A percentile compares a stretch with the other conserved stretches of the same genome.
These are phyloP conservation scores for Conomelus anceps DNA, from an alignment of 2,888 invertebrate genomes.

Conservation along the genomic window DNA sequence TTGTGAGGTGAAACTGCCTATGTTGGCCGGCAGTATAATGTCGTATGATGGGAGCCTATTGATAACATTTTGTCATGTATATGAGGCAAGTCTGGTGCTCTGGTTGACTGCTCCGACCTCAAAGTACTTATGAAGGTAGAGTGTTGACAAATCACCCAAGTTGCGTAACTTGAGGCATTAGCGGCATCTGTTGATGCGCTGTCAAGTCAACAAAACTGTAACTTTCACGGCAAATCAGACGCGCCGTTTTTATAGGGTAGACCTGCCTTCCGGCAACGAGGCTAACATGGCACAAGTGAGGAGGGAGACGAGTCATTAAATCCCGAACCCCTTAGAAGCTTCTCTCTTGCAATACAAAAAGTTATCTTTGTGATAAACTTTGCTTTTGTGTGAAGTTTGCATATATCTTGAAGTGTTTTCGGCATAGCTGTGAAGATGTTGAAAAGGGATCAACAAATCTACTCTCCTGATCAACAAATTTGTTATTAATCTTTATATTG, in stretches of 20 bases:
- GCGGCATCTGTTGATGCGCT: neutral
- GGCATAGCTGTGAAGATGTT: too few relatives aligned
- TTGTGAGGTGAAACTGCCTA: neutral
- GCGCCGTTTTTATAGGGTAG: neutral
- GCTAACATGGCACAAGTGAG: neutral
- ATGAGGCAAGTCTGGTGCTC: neutral
- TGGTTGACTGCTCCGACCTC: neutral
- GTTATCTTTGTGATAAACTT: neutral
- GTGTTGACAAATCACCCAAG: neutral
- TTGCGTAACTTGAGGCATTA: neutral
- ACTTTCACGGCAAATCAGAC: neutral
- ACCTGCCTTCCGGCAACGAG: neutral
- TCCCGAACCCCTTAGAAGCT: neutral
- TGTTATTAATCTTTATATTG: too few relatives aligned
- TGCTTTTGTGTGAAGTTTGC: neutral
- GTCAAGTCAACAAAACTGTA: neutral
- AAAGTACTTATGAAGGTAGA: neutral
- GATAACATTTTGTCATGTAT: neutral
- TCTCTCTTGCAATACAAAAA: neutral
- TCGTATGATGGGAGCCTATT: neutral
- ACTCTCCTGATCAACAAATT: too few relatives aligned
- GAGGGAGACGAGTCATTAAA: neutral
- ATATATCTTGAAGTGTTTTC: too few relatives aligned
- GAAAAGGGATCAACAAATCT: too few relatives aligned
- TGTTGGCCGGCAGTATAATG: neutral